phyloP scores from a whole-genome alignment of 2,113 vertebrate species.

The Stegostoma tigrinum region DNA sequence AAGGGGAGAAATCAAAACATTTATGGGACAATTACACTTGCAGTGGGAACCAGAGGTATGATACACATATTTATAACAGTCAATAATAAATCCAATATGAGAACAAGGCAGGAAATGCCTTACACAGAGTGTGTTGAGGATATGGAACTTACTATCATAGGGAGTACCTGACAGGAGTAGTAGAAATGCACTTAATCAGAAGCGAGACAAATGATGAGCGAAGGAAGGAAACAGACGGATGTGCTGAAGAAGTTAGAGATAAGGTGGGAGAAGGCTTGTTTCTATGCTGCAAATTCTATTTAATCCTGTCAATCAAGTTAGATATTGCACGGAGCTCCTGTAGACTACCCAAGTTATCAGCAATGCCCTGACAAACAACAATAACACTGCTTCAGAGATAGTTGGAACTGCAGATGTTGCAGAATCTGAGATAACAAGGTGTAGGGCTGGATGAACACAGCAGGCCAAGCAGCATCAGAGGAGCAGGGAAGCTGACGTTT shows the following conservation, averaged over 20 bases:
- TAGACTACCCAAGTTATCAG: not conserved
- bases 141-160: not conserved
- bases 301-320: not conserved
- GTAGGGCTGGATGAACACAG: no score
- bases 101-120: no score
- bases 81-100: no score
- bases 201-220: not conserved
- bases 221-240: not conserved
- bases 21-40: no score
- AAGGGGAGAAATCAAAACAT: no score
- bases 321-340: not conserved
- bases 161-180: not conserved
- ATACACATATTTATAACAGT: no score
- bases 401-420: no score
- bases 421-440: no score
- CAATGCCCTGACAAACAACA: not conserved
- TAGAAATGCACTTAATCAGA: not conserved
- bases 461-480: no score
- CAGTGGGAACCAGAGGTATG: no score
- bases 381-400: not conserved
- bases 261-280: not conserved
- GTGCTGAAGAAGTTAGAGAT: not conserved
- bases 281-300: not conserved
- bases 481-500: no score
- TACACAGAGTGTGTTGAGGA: not conserved